Evolutionary conservation across 1,140 invertebrate species (phyloP).

Genomic region (Drosophila repletoides): DNA sequence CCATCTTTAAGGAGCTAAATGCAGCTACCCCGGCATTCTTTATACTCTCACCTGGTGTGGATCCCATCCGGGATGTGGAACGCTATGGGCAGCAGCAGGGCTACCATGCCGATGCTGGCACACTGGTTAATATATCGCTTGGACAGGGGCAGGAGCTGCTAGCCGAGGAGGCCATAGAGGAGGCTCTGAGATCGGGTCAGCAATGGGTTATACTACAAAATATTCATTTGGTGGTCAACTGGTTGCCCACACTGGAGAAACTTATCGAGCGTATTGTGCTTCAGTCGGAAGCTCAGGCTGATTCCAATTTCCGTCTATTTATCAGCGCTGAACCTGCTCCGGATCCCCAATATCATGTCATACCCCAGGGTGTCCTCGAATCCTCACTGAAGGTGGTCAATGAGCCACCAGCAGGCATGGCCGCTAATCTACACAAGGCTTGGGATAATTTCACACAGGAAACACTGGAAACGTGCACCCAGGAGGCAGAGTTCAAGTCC

Average conservation of each 20-base stretch:
- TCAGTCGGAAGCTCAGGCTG: constrained; percentile 78
- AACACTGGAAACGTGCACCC: constrained; percentile 94
- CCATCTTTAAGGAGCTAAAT: constrained; percentile 94
- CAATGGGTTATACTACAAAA: constrained; percentile 97
- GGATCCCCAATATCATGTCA: constrained; percentile 84
- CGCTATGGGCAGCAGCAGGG: constrained; percentile 89
- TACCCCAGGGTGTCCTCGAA: constrained; percentile 93
- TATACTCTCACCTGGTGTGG: constrained; percentile 96
- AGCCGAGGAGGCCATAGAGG: constrained; percentile 92
- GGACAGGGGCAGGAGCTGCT: constrained; percentile 97
- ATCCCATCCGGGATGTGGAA: constrained; percentile 96
- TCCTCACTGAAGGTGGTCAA: constrained; percentile 98
- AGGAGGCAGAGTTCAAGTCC: constrained; percentile 97
- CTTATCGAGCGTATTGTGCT: constrained; percentile 88
- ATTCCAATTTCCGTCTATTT: constrained; percentile 86
- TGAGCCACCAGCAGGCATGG: constrained; percentile 97
- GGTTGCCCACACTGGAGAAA: constrained; percentile 95
- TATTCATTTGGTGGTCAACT: constrained; percentile 95
- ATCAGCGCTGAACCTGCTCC: constrained; percentile 86
- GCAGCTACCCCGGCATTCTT: constrained; percentile 95
- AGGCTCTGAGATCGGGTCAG: constrained; percentile 90
- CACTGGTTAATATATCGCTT: constrained; percentile 95
- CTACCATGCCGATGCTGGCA: constrained; percentile 90
- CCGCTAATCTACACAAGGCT: constrained; percentile 96
- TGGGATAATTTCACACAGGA: constrained; percentile 97